A percentile compares a stretch with the other conserved stretches of the same genome.
phyloP scores from a whole-genome alignment of 2,888 invertebrate species.

The Brachylomia viminalis region DNA sequence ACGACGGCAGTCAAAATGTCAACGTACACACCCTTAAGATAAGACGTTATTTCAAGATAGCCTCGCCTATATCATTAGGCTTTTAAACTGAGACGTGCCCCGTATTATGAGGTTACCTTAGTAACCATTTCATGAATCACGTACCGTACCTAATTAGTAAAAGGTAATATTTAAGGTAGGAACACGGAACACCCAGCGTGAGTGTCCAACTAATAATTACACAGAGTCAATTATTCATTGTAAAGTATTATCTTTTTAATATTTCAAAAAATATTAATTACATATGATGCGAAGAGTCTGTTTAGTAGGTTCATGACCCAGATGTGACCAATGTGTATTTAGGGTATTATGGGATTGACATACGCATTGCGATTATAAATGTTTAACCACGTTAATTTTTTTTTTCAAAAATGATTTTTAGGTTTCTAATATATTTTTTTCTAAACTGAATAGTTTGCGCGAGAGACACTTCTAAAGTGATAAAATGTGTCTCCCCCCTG shows the following conservation, averaged over 20 bases:
- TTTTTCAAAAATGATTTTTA: no score
- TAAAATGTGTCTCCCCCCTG: no score
- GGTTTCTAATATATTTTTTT: no score
- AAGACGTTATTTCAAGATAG: conserved; percentile 34
- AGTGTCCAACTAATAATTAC: neutral
- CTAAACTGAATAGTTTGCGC: no score
- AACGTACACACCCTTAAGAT: conserved; percentile 19
- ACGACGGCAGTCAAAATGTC: conserved; percentile 24
- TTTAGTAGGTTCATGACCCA: no score
- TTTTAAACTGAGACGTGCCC: conserved; percentile 49
- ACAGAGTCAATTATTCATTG: neutral
- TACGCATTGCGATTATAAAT: no score
- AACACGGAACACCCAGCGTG: no score
- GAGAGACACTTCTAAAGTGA: no score
- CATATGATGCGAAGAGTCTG: no score
- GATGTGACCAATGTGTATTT: no score
- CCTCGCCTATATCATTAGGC: conserved; percentile 34
- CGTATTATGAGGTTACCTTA: neutral
- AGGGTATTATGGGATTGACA: no score
- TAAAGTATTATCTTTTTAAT: neutral
- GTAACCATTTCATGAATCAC: conserved; percentile 7
- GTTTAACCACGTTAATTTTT: no score
- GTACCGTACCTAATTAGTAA: conserved; percentile 14
- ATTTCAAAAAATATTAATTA: neutral
- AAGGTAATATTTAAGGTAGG: neutral